These are phyloP conservation scores for Brenthis ino DNA, from an alignment of 2,888 invertebrate species.

Conservation along the genomic window DNA sequence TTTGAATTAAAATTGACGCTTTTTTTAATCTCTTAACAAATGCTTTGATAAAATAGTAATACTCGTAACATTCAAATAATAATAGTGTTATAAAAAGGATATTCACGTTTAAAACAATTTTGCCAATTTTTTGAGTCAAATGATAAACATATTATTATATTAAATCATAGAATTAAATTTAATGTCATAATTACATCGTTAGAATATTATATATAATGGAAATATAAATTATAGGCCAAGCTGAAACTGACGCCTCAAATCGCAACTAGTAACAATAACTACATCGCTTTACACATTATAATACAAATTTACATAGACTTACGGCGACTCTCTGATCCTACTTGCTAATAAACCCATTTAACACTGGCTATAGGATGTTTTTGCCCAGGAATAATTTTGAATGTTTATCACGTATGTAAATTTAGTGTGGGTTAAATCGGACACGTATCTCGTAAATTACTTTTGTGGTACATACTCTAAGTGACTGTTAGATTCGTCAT, in stretches of 20 bases:
- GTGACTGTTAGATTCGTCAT: slow-evolving; percentile 62
- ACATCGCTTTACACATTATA: slow-evolving; percentile 57
- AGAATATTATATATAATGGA: neutral
- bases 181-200: too few relatives aligned
- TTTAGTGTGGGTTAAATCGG: slow-evolving; percentile 61
- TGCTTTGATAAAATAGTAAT: too few relatives aligned
- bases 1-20: too few relatives aligned
- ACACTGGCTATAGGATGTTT: slow-evolving; percentile 51
- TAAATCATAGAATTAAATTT: too few relatives aligned
- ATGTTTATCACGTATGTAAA: slow-evolving; percentile 66
- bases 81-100: too few relatives aligned
- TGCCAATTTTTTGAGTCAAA: too few relatives aligned
- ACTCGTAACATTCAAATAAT: too few relatives aligned
- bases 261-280: slow-evolving; percentile 48
- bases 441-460: slow-evolving; percentile 65
- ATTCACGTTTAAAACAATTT: too few relatives aligned
- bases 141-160: too few relatives aligned
- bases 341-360: slow-evolving; percentile 60
- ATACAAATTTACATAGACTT: slow-evolving; percentile 60
- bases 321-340: slow-evolving; percentile 52
- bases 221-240: neutral
- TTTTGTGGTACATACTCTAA: slow-evolving; percentile 52
- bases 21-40: too few relatives aligned
- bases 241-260: slow-evolving; percentile 50
- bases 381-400: slow-evolving; percentile 35